phyloP scores from a whole-genome alignment of 1,140 invertebrate genomes.

The Vollenhovia emeryi region DNA sequence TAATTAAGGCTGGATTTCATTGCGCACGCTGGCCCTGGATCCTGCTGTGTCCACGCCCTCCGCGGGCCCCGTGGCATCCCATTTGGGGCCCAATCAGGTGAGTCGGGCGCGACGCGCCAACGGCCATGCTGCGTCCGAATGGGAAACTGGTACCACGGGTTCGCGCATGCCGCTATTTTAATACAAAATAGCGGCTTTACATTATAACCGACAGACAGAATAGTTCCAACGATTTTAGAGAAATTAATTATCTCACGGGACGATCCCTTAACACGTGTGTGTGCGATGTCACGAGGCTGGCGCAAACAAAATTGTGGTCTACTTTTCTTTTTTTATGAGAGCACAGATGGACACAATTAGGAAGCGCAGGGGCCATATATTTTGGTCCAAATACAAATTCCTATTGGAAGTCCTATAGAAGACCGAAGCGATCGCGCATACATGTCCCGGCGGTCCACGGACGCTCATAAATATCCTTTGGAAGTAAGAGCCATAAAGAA shows the following conservation, averaged over 20 bases:
- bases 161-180: not conserved
- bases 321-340: not conserved
- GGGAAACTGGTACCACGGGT: not conserved
- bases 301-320: not conserved
- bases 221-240: not conserved
- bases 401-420: slow-evolving; percentile 13
- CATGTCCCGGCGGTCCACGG: slow-evolving; percentile 38
- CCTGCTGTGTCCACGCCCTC: slow-evolving; percentile 32
- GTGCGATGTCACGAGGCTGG: not conserved
- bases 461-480: slow-evolving; percentile 83
- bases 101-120: not conserved
- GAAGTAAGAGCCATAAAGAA: slow-evolving; percentile 82
- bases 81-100: slow-evolving; percentile 31
- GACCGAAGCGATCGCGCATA: not conserved
- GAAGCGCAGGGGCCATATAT: not conserved
- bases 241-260: not conserved
- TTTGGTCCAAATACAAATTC: not conserved
- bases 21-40: not conserved
- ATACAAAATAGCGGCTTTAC: not conserved
- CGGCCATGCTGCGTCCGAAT: not conserved
- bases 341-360: not conserved
- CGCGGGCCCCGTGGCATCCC: not conserved
- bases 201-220: not conserved
- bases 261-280: not conserved
- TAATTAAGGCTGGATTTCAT: slow-evolving; percentile 29